Percentiles rank a stretch among this genome's conserved stretches.
These are phyloP conservation scores for Planiliza haematocheilus DNA, from an alignment of 2,113 vertebrate genomes.

Conservation along the genomic window DNA sequence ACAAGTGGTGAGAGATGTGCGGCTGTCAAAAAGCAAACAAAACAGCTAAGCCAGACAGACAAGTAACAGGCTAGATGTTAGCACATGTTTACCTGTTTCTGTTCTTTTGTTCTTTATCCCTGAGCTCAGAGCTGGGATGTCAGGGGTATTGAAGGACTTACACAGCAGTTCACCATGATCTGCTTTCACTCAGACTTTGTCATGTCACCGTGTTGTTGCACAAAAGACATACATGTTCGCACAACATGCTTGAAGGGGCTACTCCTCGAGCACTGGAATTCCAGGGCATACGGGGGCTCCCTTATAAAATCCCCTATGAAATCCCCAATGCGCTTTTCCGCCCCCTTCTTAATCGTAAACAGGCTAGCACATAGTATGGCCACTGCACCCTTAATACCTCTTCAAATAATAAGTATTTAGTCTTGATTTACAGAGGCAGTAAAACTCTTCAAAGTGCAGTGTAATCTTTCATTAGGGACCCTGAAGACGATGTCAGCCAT, in stretches of 20 bases:
- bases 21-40: constrained; percentile 49
- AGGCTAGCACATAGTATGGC: constrained; percentile 76
- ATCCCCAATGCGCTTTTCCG: constrained; percentile 65
- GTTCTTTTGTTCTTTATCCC: constrained; percentile 76
- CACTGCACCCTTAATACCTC: constrained; percentile 84
- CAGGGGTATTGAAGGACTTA: constrained; percentile 73
- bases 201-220: constrained; percentile 71
- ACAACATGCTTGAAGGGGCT: constrained; percentile 60
- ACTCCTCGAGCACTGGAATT: constrained; percentile 69
- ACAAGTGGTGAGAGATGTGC: constrained; percentile 37
- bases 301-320: constrained; percentile 79
- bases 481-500: constrained; percentile 78
- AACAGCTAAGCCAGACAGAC: constrained; percentile 40
- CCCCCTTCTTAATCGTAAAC: constrained; percentile 81
- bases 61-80: constrained; percentile 66
- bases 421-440: constrained; percentile 86
- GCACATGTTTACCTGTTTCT: constrained; percentile 75
- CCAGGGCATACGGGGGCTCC: constrained; percentile 69
- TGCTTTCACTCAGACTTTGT: constrained; percentile 78
- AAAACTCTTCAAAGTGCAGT: constrained; percentile 88
- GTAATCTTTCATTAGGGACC: constrained; percentile 87
- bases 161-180: constrained; percentile 65
- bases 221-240: constrained; percentile 67
- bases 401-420: constrained; percentile 88
- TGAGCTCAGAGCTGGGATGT: constrained; percentile 70